A percentile compares a stretch with the other conserved stretches of the same genome.
Evolutionary conservation across 2,797 vertebrate genomes (phyloP).

Genomic region (Sebastes paucispinis): DNA sequence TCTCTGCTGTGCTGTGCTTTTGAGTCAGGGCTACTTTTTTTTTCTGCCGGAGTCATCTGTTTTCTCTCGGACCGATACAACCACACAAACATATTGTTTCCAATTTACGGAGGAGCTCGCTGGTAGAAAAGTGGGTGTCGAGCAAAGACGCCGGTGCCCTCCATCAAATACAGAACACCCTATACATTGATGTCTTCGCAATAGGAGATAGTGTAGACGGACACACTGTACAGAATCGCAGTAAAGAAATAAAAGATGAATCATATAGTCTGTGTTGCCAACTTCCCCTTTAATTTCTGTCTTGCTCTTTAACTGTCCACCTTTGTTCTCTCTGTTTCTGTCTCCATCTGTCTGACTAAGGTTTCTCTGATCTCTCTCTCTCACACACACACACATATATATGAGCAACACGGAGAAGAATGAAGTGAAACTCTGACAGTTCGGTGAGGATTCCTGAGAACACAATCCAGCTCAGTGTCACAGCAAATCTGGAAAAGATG

Average conservation of each 20-base stretch:
- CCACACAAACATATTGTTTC: slow-evolving; percentile 3
- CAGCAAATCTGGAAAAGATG: slow-evolving; percentile 27
- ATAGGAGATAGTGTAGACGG: background rate
- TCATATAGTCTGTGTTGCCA: background rate
- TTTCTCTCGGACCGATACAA: slow-evolving; percentile 4
- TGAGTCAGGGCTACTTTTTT: background rate
- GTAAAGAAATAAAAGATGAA: background rate
- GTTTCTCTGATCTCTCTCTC: slow-evolving; percentile 3
- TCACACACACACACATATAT: background rate
- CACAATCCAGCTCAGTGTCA: slow-evolving; percentile 48
- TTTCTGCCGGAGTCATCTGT: background rate
- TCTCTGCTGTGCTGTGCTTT: slow-evolving; percentile 4
- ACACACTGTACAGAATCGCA: background rate
- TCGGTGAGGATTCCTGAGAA: background rate
- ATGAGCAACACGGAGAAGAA: background rate
- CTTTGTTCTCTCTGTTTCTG: slow-evolving; percentile 1
- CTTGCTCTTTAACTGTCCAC: background rate
- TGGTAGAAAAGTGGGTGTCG: background rate
- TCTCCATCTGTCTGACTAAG: slow-evolving; percentile 1
- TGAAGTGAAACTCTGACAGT: background rate
- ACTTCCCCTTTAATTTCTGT: background rate
- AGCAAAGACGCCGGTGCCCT: background rate
- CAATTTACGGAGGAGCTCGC: slow-evolving; percentile 6
- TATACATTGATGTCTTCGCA: background rate
- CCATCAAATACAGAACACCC: background rate